Evolutionary conservation across 2,113 vertebrate species (phyloP).

Genomic region (Myrmecobius fasciatus): DNA sequence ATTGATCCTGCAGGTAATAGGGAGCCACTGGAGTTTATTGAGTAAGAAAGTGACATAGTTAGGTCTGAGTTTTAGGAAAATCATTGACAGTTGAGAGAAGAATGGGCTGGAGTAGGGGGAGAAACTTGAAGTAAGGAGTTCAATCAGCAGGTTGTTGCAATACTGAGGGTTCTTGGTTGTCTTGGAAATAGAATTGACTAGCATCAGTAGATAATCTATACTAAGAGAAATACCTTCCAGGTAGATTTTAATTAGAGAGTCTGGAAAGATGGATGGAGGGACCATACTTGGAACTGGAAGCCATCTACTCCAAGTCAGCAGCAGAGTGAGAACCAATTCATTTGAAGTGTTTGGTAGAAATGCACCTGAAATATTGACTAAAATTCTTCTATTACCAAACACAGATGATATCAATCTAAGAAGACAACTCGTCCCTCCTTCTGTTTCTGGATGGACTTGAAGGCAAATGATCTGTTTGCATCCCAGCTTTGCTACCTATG

Average conservation of each 20-base stretch:
- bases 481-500: not conserved
- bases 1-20: not conserved
- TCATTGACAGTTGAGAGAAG: not conserved
- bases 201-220: no score
- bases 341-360: not conserved
- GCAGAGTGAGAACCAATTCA: not conserved
- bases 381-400: not conserved
- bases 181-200: not conserved
- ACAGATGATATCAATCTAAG: not conserved
- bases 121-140: not conserved
- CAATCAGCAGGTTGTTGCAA: not conserved
- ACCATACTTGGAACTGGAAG: not conserved
- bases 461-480: not conserved
- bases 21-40: not conserved
- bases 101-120: not conserved
- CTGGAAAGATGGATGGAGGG: not conserved
- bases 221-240: not conserved
- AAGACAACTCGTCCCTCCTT: not conserved
- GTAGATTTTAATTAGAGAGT: not conserved
- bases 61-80: not conserved
- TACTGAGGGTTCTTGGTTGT: not conserved
- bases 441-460: not conserved
- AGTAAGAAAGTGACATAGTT: not conserved
- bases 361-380: not conserved
- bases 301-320: not conserved